Evolutionary conservation across 1,140 invertebrate genomes (phyloP), one percentile per base, ranked within the genome.

Genomic region (Solen grandis): DNA sequence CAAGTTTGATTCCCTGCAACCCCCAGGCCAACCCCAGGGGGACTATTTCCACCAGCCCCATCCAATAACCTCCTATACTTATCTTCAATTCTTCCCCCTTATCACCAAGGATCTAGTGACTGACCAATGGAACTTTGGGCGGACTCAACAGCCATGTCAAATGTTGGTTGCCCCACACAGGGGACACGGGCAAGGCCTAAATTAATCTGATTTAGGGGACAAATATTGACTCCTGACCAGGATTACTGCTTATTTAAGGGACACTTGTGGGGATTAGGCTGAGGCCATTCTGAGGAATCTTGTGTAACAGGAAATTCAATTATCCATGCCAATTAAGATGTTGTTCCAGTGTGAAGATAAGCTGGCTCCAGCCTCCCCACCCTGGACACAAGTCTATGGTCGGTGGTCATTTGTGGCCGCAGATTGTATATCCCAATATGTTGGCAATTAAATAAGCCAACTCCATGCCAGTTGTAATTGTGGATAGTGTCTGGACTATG

Each of bases 221-320:
- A 75, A 13, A 31, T n/a, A 14, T 75, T 57, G 63, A 50, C 27
- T 63, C 35, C 41, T 62, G 57, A 29, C 22, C 72, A 75, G 55
- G 72, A 75, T n/a, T n/a, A 63, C 57, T 62, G 57, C 57, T 75
- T 75, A 63, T 50, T 62, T 63, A 75, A 29, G 72, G 59, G 55
- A 62, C 72, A 75, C 72, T 75, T 75, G 62, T 10, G 72, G 72
- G 72, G 63, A 38, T 60, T 38, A 38, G 3, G 38, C 27, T 38
- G 57, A 62, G 14, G 57, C 22, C 36, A 52, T 62, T 62, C 63
- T 59, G 22, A 29, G 16, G 3, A n/a, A n/a, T 29, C 19, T 29
- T 62, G 16, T 16, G 31, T 4, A 62, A 29, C 22, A 65, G 16
- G 31, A 35, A n/a, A 35, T 65, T 22, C 62, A 65, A 60, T 38